Evolutionary conservation across 2,113 vertebrate genomes (phyloP), one percentile per base, ranked within the genome.

Genomic region (Chloropsis hardwickii): DNA sequence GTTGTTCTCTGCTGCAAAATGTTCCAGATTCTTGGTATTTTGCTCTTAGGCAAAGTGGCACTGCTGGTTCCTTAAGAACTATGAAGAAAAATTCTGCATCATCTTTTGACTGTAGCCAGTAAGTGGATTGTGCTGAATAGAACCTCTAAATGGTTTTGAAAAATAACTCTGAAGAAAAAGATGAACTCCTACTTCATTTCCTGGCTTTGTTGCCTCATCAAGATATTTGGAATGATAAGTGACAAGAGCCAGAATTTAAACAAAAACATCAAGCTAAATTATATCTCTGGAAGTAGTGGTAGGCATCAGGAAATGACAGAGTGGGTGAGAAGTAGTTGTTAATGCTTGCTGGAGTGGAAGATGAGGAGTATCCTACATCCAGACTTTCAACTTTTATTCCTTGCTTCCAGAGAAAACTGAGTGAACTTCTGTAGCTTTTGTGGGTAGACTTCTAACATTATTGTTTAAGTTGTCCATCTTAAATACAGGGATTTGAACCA

Each of bases 201-300:
- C 50, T 81, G 90, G 58, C 31, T 88, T 44, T 88, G 29, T 92
- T 95, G 53, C 44, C 44, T 95, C 39, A 28, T 92, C 69, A 84
- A 83, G 82, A 54, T 81, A 56, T 22, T 86, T 96, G 24, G 47
- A 93, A 81, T 70, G 50, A 57, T 83, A 86, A 90, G 47, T 90
- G 88, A 83, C 51, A 82, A 66, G 54, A 94, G 35, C 56, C 82
- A 86, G 69, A 78, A 88, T 91, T 94, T 84, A 91, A 94, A 90
- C 76, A 88, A 92, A 93, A 94, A 78, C 60, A 71, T 81, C 67
- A 83, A 86, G 72, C 57, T 78, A 79, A 94, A 94, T 91, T 92
- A 37, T 70, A 47, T 94, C 83, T 88, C 80, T 91, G 83, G 47
- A 89, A 74, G 86, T 83, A 78, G 60, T 74, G 61, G 72, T 83